Percentiles rank a stretch among this genome's conserved stretches.
phyloP scores from a whole-genome alignment of 2,797 vertebrate genomes.

The Basileuterus tristriatus region DNA sequence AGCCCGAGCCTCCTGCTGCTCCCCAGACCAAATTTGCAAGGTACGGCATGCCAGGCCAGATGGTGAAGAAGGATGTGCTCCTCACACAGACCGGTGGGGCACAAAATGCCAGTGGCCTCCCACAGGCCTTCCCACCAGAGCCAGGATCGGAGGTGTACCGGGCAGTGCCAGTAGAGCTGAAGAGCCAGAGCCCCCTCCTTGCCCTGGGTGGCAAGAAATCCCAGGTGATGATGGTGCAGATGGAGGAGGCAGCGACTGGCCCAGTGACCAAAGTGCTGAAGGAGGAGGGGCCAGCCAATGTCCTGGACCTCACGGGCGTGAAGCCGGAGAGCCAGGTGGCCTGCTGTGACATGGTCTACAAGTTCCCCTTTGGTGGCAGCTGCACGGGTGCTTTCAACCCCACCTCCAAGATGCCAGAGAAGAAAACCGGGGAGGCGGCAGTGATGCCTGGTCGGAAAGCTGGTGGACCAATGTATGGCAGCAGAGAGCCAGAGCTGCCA shows the following conservation, averaged over 20 bases:
- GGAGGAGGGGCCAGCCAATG: conserved; percentile 82
- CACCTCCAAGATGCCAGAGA: conserved; percentile 83
- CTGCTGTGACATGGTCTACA: conserved; percentile 98
- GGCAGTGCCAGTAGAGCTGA: conserved; percentile 86
- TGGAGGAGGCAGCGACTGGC: conserved; percentile 83
- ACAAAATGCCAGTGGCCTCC: conserved; percentile 80
- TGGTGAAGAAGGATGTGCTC: conserved; percentile 89
- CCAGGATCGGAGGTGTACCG: conserved; percentile 83
- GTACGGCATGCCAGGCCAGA: conserved; percentile 90
- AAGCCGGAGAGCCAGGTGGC: conserved; percentile 93
- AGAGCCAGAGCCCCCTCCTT: conserved; percentile 85
- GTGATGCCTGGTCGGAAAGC: conserved; percentile 71
- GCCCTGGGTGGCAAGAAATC: conserved; percentile 86
- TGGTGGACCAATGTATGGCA: conserved; percentile 75
- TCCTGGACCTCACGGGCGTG: conserved; percentile 92
- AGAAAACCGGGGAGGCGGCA: conserved; percentile 72
- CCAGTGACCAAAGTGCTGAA: conserved; percentile 91
- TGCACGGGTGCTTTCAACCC: conserved; percentile 89
- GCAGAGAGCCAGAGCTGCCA: conserved; percentile 79
- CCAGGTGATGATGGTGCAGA: conserved; percentile 94
- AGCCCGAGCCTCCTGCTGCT: conserved; percentile 82
- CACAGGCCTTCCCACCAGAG: conserved; percentile 83
- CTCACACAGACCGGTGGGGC: conserved; percentile 82
- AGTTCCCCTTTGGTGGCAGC: conserved; percentile 92
- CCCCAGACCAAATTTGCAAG: conserved; percentile 89